Evolutionary conservation across 2,113 vertebrate genomes (phyloP).

Genomic region (Oxygymnocypris stewartii): DNA sequence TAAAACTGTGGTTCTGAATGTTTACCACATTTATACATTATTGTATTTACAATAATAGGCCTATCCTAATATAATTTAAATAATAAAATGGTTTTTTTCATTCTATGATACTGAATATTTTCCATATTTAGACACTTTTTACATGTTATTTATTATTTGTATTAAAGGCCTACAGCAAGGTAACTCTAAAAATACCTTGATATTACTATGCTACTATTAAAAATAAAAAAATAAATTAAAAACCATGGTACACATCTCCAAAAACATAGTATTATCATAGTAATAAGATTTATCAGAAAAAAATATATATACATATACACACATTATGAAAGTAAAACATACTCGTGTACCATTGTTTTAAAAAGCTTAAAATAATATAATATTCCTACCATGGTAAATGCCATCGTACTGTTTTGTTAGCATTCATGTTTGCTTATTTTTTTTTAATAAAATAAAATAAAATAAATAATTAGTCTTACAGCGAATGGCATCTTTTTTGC

Average conservation of each 20-base stretch:
- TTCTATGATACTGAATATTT: too few relatives aligned
- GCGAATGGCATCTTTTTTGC: background rate
- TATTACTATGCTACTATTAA: background rate
- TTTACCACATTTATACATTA: too few relatives aligned
- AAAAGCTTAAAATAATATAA: background rate
- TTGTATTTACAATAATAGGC: too few relatives aligned
- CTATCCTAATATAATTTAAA: background rate
- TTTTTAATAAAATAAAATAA: too few relatives aligned
- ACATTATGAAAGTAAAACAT: background rate
- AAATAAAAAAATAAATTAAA: background rate
- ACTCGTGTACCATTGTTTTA: background rate
- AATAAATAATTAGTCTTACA: background rate
- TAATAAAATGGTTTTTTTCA: background rate
- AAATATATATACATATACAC: too few relatives aligned
- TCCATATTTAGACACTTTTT: too few relatives aligned
- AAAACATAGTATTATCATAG: background rate
- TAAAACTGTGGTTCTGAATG: too few relatives aligned
- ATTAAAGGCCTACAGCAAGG: too few relatives aligned
- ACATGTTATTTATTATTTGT: background rate
- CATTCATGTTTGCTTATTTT: background rate
- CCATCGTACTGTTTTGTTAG: background rate
- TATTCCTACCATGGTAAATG: background rate
- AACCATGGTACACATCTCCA: background rate
- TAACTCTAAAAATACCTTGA: background rate
- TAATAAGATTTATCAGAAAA: background rate